phyloP scores from a whole-genome alignment of 2,888 invertebrate species.

The Capitulum mitella region DNA sequence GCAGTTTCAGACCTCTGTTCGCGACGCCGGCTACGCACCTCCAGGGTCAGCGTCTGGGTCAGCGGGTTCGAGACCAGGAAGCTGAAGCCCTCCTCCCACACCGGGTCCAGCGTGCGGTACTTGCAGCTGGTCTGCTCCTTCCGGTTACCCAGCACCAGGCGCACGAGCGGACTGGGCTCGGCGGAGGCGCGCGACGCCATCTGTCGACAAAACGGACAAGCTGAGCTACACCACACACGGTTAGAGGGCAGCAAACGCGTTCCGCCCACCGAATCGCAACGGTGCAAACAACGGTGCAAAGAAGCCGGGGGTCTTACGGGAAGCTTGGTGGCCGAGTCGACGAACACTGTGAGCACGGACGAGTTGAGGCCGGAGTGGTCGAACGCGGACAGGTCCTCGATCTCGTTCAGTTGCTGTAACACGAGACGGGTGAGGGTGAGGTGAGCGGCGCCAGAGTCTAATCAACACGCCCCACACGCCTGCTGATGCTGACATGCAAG shows the following conservation, averaged over 20 bases:
- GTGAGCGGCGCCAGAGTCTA: too few relatives aligned
- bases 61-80: conserved; percentile 89
- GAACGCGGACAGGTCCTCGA: conserved; percentile 10
- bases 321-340: conserved; percentile 85
- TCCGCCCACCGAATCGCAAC: background rate
- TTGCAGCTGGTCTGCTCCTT: conserved; percentile 64
- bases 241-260: background rate
- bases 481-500: too few relatives aligned
- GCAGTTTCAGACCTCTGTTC: too few relatives aligned
- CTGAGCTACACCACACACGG: too few relatives aligned
- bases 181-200: background rate
- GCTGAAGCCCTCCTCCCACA: conserved; percentile 91
- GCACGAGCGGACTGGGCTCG: conserved; percentile 57
- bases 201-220: background rate
- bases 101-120: conserved; percentile 77
- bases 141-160: conserved; percentile 68
- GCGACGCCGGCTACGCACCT: too few relatives aligned
- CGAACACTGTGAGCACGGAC: conserved; percentile 65
- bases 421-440: too few relatives aligned
- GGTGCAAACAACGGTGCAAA: background rate
- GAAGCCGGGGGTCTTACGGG: conserved; percentile 54
- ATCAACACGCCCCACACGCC: too few relatives aligned
- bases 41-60: conserved; percentile 73
- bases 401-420: conserved; percentile 20
- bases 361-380: conserved; percentile 42